These are phyloP conservation scores for Chrysaora quinquecirrha DNA, from an alignment of 30 jellyfish, hydroid and myxozoan species.

Conservation along the genomic window DNA sequence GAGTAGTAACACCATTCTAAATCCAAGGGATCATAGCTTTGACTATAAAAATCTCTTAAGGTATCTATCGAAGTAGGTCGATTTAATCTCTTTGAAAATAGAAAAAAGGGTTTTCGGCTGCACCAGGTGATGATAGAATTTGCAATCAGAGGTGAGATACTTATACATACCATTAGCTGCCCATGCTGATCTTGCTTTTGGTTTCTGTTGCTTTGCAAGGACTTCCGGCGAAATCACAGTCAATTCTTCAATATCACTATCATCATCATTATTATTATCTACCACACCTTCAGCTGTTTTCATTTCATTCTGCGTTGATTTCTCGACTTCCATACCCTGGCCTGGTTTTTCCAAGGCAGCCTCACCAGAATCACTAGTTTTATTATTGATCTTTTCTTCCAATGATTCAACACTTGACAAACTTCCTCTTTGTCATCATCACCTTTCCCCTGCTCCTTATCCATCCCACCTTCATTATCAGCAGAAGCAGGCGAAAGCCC, in stretches of 20 bases:
- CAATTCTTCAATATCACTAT: conserved; percentile 60
- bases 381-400: background rate
- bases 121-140: no score
- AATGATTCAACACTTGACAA: background rate
- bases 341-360: background rate
- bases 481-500: background rate
- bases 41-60: no score
- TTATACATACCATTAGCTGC: conserved; percentile 49
- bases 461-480: conserved; percentile 22
- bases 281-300: background rate
- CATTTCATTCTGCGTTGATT: background rate
- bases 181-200: conserved; percentile 76
- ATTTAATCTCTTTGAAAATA: no score
- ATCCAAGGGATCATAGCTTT: no score
- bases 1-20: no score
- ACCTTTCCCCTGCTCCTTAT: conserved; percentile 11
- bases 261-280: conserved; percentile 35
- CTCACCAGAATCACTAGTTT: background rate
- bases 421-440: background rate
- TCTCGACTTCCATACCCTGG: background rate
- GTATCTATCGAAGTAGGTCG: no score
- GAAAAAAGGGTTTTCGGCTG: no score
- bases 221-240: conserved; percentile 32
- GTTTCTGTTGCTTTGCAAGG: conserved; percentile 23
- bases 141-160: no score